Percentiles rank a stretch among this genome's conserved stretches.
Evolutionary conservation across 2,888 invertebrate species (phyloP).

Genomic region (Noctua janthina): DNA sequence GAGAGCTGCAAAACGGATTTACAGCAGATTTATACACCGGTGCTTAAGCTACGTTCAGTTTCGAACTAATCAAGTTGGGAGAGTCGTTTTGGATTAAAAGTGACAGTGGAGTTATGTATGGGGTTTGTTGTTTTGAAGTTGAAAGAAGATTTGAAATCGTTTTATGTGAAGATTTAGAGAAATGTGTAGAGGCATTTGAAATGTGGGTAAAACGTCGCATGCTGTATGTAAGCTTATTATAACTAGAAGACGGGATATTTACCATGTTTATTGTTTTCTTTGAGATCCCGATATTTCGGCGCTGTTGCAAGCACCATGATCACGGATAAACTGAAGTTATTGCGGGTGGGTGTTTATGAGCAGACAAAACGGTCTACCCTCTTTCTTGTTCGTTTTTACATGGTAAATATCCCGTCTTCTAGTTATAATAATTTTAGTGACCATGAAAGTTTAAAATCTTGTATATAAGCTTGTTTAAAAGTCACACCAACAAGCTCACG

Average conservation of each 20-base stretch:
- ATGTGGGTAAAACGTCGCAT: background rate
- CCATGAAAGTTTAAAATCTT: no score
- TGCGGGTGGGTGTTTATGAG: no score
- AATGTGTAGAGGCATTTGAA: background rate
- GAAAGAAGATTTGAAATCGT: background rate
- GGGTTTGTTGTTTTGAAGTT: slow-evolving; percentile 15
- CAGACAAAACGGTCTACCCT: no score
- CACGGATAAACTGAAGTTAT: no score
- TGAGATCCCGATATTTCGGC: no score
- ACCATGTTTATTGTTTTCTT: no score
- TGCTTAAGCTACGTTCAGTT: slow-evolving; percentile 54
- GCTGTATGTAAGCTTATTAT: background rate
- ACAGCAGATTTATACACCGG: slow-evolving; percentile 60
- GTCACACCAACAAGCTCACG: background rate
- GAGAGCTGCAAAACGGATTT: slow-evolving; percentile 56
- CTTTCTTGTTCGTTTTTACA: no score
- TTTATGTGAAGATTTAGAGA: background rate
- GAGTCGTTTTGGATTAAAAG: slow-evolving; percentile 45
- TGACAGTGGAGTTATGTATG: slow-evolving; percentile 30
- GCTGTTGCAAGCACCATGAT: no score
- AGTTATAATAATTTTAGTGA: no score
- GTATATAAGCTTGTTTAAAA: background rate
- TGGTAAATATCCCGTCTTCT: no score
- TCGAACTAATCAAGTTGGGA: slow-evolving; percentile 56
- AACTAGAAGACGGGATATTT: no score